Base-by-base conservation (phyloP, 2,888 invertebrate species). In the Cantharis rustica region DNA sequence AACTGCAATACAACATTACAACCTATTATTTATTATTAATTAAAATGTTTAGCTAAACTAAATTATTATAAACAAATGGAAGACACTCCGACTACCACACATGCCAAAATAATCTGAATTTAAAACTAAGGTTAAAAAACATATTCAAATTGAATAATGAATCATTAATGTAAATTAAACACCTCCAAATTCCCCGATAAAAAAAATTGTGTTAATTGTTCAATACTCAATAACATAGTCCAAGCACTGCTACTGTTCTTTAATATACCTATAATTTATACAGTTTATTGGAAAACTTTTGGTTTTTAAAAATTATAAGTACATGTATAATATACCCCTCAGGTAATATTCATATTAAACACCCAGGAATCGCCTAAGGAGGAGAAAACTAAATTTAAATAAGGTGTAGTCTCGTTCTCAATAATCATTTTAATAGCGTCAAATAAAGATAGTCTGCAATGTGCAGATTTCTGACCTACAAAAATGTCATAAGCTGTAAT, bases 371-470 rank as follows among this genome's bases (percentile, higher is more conserved):
- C 7, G 73, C 73, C 73, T 16, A n/a, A 15, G 68, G 73, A 61
- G 73, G 73, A 69, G 73, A 73, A 73, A 73, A 68, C 61, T 68
- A 73, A 69, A 73, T 73, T 73, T 73, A 73, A 73, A 73, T 73
- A 73, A 69, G 73, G 73, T 73, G 73, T 73, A 69, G 68, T 61
- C 47, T 47, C 62, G 68, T 66, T 66, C 64, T 66, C 64, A 66
- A 20, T 66, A 20, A 17, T 23, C 13, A 16, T 66, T 66, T 20
- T 66, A 66, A 66, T 20, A 66, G 7, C 64, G 64, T 66, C 64
- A 66, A 66, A 16, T 66, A n/a, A 23, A 66, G 20, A 66, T 15
- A 66, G 23, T 20, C 62, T 10, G 17, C 63, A 63, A 63, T 63
- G 16, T 66, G 64, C 64, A 17, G n/a, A 66, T 66, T 66, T 66